Conservation (phyloP, 2,888 invertebrate genomes). For the Graphium colonna region DNA sequence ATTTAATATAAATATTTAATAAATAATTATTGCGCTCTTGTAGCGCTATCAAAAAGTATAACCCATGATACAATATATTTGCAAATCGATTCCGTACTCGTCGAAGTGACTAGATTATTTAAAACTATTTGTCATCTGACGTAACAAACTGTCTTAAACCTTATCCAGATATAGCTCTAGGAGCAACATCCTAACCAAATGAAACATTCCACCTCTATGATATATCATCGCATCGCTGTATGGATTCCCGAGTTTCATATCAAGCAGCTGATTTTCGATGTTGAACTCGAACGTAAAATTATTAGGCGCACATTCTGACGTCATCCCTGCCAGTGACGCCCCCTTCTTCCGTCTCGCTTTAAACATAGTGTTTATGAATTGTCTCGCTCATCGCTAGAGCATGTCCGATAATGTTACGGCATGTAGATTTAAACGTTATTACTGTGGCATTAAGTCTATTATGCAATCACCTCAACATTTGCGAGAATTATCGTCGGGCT, state of each 20-base stretch:
- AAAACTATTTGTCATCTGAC: too few species aligned
- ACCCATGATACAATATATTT: too few species aligned
- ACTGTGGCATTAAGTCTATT: conserved; percentile 36
- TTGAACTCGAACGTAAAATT: conserved; percentile 58
- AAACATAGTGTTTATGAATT: conserved; percentile 29
- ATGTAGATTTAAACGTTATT: conserved; percentile 40
- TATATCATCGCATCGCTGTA: too few species aligned
- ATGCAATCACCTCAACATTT: conserved; percentile 24
- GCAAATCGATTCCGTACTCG: too few species aligned
- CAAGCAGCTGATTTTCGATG: conserved; percentile 73
- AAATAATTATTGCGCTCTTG: too few species aligned
- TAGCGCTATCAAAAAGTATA: too few species aligned
- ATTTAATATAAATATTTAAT: too few species aligned
- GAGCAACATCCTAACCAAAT: too few species aligned
- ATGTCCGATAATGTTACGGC: conserved; percentile 44
- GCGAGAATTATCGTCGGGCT: conserved; percentile 33
- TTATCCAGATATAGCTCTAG: too few species aligned
- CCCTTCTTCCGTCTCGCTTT: conserved; percentile 44
- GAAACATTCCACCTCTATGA: too few species aligned
- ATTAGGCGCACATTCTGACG: conserved; percentile 60
- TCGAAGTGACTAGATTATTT: too few species aligned
- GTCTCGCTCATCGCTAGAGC: conserved; percentile 57
- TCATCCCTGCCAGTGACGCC: conserved; percentile 58
- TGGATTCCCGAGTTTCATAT: not conserved
- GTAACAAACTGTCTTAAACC: too few species aligned